Base-by-base conservation (phyloP, 2,888 invertebrate species). In the Nasonovia ribisnigri region DNA sequence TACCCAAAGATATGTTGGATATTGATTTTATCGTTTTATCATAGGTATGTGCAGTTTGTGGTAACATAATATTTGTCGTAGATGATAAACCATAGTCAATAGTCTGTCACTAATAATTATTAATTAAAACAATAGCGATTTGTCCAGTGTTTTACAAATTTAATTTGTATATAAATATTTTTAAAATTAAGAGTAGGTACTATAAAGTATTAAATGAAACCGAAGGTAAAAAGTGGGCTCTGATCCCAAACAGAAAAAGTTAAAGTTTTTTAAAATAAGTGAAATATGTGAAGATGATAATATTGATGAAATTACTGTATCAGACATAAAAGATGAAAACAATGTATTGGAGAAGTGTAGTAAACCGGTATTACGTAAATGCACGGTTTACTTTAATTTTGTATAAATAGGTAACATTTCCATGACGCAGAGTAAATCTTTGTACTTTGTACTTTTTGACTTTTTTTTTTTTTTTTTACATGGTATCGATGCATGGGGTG, bases 1-100 rank as follows among this genome's bases (percentile, higher is more conserved):
- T 86, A 86, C 43, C 86, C 3, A 51, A 16, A 86, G 29, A 86
- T 29, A 86, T 86, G 86, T 86, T 86, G 46, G 29, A 29, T 86
- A 46, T 86, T 86, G 46, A 86, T 86, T 86, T 86, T 86, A 86
- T 86, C 86, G 86, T 86, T 46, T 86, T 86, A 86, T 86, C 86
- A 86, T 43, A 54, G 1, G 1, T 54, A 86, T 86, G 43, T 86
- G 26, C 86, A 0, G 86, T 77, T 77, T 77, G 77, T 36, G 77
- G 16, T 77, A 0, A 36, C 5, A 36, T 5, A 13, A 77, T 77
- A 36, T 77, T 77, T 77, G 36, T 77, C 36, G 20, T 36, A 36
- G 77, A 77, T 36, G 77, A 77, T 77, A 36, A 77, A 77, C n/a
- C 77, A 77, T 36, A 77, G 77, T 77, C 20, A 77, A 77, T 77